Conservation (phyloP, 2,113 vertebrate genomes). For the Amazona guildingii region DNA sequence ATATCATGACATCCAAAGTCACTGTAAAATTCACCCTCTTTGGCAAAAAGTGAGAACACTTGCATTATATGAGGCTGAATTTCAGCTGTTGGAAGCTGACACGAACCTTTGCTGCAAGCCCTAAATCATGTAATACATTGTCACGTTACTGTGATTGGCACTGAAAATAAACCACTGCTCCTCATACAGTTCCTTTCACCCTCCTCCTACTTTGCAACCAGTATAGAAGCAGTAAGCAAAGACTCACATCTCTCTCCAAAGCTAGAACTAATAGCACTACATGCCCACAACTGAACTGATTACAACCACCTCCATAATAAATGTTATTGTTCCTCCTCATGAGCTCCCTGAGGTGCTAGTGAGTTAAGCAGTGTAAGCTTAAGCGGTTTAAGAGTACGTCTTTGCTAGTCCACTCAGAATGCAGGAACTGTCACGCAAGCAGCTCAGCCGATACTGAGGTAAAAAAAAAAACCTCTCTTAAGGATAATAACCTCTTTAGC, state of each 20-base stretch:
- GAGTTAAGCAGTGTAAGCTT: neutral
- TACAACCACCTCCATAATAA: neutral
- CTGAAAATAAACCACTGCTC: neutral
- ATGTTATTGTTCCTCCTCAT: neutral
- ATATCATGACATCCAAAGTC: neutral
- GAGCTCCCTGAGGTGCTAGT: neutral
- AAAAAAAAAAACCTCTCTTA: neutral
- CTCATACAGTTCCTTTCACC: neutral
- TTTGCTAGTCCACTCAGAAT: neutral
- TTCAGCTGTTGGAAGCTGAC: neutral
- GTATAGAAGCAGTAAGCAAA: neutral
- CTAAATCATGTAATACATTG: neutral
- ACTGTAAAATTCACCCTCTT: neutral
- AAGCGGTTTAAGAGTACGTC: slow-evolving; percentile 2
- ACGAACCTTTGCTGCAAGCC: neutral
- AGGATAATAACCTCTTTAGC: slow-evolving; percentile 21
- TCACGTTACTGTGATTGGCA: neutral
- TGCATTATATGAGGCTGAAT: neutral
- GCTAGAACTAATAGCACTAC: neutral
- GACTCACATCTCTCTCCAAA: neutral
- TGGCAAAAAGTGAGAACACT: neutral
- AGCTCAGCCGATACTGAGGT: neutral
- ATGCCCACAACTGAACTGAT: neutral
- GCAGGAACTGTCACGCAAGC: neutral
- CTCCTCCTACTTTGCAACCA: neutral